Evolutionary conservation across 2,797 vertebrate genomes (phyloP).

Genomic region (Tarsius wallacei): DNA sequence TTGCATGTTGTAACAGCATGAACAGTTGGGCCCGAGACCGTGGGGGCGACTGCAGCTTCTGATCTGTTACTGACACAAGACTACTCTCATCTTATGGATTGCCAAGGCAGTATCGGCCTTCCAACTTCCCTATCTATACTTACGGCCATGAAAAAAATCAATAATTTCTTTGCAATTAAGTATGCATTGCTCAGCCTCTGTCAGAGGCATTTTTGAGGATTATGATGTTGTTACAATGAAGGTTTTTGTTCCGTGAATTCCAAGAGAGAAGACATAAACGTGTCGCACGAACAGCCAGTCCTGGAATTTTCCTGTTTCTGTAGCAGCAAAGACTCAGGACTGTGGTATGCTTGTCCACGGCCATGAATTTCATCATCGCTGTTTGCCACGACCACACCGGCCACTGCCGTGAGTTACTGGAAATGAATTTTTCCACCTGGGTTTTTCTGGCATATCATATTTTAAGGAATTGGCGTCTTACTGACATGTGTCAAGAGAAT

Average conservation of each 20-base stretch:
- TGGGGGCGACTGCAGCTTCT: rapidly evolving
- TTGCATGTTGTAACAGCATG: too few species aligned
- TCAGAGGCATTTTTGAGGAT: not conserved
- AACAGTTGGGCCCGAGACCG: too few species aligned
- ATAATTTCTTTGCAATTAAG: too few species aligned
- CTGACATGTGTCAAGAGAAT: too few species aligned
- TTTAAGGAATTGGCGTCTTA: not conserved
- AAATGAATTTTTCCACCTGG: not conserved
- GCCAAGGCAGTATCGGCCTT: not conserved
- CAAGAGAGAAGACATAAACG: rapidly evolving
- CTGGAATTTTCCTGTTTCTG: rapidly evolving
- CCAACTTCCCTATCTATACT: rapidly evolving
- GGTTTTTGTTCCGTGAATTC: not conserved
- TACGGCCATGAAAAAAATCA: rapidly evolving
- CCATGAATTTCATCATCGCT: rapidly evolving
- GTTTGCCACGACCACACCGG: rapidly evolving
- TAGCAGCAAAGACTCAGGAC: not conserved
- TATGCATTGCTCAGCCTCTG: rapidly evolving
- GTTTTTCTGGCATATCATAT: rapidly evolving
- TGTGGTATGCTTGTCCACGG: rapidly evolving
- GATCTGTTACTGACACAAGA: rapidly evolving
- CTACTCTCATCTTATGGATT: rapidly evolving
- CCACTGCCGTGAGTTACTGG: rapidly evolving
- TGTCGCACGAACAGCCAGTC: rapidly evolving
- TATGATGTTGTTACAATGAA: not conserved